Evolutionary conservation across 2,113 vertebrate genomes (phyloP).

Genomic region (Albula goreensis): DNA sequence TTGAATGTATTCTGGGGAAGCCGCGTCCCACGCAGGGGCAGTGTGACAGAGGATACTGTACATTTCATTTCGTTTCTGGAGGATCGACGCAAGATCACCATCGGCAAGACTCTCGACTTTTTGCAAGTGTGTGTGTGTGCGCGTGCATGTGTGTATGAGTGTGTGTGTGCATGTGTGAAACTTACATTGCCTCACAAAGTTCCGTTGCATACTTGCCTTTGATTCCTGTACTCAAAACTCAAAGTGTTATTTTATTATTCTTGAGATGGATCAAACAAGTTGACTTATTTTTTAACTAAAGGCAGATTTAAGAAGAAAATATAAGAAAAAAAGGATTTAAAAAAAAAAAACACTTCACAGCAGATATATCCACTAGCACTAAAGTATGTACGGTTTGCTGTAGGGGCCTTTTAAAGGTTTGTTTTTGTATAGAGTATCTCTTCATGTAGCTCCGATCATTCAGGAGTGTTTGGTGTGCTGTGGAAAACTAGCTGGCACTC

Average conservation of each 20-base stretch:
- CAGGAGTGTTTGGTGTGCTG: slow-evolving; percentile 55
- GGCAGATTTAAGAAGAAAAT: slow-evolving; percentile 54
- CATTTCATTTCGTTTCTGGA: slow-evolving; percentile 16
- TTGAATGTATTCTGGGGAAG: slow-evolving; percentile 76
- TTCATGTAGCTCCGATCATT: slow-evolving; percentile 56
- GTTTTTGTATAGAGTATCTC: slow-evolving; percentile 67
- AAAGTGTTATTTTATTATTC: slow-evolving; percentile 62
- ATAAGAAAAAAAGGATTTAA: slow-evolving; percentile 53
- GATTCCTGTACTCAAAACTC: slow-evolving; percentile 59
- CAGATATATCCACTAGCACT: slow-evolving; percentile 61
- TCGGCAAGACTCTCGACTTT: slow-evolving; percentile 17
- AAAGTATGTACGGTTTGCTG: slow-evolving; percentile 73
- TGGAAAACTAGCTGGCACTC: slow-evolving; percentile 62
- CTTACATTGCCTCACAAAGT: slow-evolving; percentile 67
- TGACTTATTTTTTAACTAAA: slow-evolving; percentile 29
- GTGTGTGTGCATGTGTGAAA: slow-evolving; percentile 39
- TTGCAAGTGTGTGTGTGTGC: slow-evolving; percentile 39
- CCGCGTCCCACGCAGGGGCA: slow-evolving; percentile 51
- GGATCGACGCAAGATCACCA: slow-evolving; percentile 41
- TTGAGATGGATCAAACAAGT: slow-evolving; percentile 47
- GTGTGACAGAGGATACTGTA: slow-evolving; percentile 46
- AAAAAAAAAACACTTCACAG: slow-evolving; percentile 56
- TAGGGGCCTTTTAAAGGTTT: slow-evolving; percentile 71
- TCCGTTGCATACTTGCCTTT: slow-evolving; percentile 72
- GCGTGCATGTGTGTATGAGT: slow-evolving; percentile 38